phyloP scores from a whole-genome alignment of 1,140 invertebrate species.

The Colletes gigas region DNA sequence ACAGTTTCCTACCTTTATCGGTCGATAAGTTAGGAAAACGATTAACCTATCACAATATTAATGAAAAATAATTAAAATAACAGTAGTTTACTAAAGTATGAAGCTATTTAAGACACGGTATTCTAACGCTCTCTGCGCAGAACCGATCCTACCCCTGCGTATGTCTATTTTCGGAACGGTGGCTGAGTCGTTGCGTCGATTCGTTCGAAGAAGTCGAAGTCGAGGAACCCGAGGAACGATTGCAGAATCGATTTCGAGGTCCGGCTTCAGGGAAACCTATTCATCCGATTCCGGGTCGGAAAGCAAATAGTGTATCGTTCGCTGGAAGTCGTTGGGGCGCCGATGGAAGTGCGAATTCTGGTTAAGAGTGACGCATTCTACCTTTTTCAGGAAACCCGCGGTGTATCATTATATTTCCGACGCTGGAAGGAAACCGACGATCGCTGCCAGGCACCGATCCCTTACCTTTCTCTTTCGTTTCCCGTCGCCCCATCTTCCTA shows the following conservation, averaged over 20 bases:
- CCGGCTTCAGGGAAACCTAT: slow-evolving; percentile 36
- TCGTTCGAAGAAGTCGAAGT: slow-evolving; percentile 14
- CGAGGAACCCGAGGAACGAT: not conserved
- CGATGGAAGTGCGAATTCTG: slow-evolving; percentile 63
- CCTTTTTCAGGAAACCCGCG: slow-evolving; percentile 70
- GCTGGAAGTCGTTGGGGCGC: slow-evolving; percentile 69
- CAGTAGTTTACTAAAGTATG: no score
- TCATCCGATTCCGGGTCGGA: slow-evolving; percentile 58
- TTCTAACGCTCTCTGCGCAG: not conserved
- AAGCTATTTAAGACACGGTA: no score
- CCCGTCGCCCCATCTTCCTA: slow-evolving; percentile 29
- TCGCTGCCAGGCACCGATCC: slow-evolving; percentile 36
- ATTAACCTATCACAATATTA: no score
- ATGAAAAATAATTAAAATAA: no score
- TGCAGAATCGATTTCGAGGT: slow-evolving; percentile 3
- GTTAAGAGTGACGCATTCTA: slow-evolving; percentile 70
- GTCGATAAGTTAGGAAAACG: no score
- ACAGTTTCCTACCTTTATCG: no score
- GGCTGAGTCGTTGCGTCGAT: not conserved
- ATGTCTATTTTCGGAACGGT: slow-evolving; percentile 22
- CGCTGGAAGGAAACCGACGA: slow-evolving; percentile 44
- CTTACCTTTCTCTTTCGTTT: slow-evolving; percentile 21
- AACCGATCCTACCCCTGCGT: not conserved
- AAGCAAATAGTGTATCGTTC: slow-evolving; percentile 61
- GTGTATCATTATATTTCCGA: slow-evolving; percentile 73